Base-by-base conservation (phyloP, 2,888 invertebrate species). In the Cryptus viduatorius region DNA sequence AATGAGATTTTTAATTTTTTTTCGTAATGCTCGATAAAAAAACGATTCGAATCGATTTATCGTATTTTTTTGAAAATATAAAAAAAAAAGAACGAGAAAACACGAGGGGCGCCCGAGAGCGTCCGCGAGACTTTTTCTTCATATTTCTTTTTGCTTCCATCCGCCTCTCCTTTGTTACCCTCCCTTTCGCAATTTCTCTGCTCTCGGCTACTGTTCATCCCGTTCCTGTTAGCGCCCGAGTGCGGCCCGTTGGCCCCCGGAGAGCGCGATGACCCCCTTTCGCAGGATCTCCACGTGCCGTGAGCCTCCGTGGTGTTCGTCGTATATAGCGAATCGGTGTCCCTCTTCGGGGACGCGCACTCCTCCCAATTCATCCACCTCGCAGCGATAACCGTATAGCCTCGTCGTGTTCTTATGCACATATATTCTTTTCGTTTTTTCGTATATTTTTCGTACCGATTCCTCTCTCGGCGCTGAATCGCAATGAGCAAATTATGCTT, bases 131-230 rank as follows among this genome's bases (percentile, higher is more conserved):
- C 75, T 87, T 87, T 84, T 84, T 84, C 79, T 72, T 56, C 37
- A 76, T 42, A 37, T 50, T 76, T 69, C 73, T 79, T 81, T 69
- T 82, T 83, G 78, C 79, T 83, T 78, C 72, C 75, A 50, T 82
- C 80, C 75, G 64, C 72, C 86, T 79, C 82, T 83, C 56, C 75
- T 83, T 84, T 83, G 84, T 73, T 76, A 50, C 71, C 64, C 56
- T 68, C 64, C 29, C 75, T 87, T 86, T 83, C 88, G 86, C 72
- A 84, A 42, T 86, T 88, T 72, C 80, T 59, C 56, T 64, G 73
- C 65, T 86, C 75, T 56, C 65, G 53, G 78, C 79, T 77, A 76
- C 85, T 68, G 85, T 82, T 82, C 65, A 61, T 77, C 56, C 73
- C 37, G 10, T 16, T 7, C 61, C 79, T 75, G 85, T 86, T 86